These are phyloP conservation scores for Aromia moschata DNA, from an alignment of 2,888 invertebrate species.

Conservation along the genomic window DNA sequence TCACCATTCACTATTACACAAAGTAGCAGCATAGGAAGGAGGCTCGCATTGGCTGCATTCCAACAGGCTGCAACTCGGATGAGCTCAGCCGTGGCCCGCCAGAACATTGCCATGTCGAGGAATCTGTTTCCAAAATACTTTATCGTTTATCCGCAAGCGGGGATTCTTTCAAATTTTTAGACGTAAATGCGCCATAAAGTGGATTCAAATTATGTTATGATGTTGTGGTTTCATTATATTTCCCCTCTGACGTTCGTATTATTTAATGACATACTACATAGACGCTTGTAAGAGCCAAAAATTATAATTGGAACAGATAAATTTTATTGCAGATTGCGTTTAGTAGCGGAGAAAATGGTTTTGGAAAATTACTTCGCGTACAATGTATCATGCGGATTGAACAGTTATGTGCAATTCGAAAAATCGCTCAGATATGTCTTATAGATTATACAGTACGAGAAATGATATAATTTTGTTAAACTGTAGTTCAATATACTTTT, in stretches of 20 bases:
- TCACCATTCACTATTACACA: slow-evolving; percentile 49
- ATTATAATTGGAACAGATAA: slow-evolving; percentile 56
- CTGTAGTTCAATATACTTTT: no score
- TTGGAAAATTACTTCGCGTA: slow-evolving; percentile 25
- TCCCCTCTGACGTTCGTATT: slow-evolving; percentile 38
- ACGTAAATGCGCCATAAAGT: slow-evolving; percentile 46
- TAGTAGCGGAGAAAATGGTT: slow-evolving; percentile 24
- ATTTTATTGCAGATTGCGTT: slow-evolving; percentile 38
- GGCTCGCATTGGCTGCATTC: slow-evolving; percentile 56
- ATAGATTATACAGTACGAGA: no score
- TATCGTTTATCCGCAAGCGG: slow-evolving; percentile 42
- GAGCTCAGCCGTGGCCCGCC: slow-evolving; percentile 41
- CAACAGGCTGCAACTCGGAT: slow-evolving; percentile 56
- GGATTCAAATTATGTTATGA: slow-evolving; percentile 50
- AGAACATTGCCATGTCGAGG: slow-evolving; percentile 29
- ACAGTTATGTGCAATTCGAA: slow-evolving; percentile 1
- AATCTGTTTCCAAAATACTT: slow-evolving; percentile 42
- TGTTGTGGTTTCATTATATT: slow-evolving; percentile 50
- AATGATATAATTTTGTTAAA: no score
- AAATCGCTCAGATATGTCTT: neutral
- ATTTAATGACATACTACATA: slow-evolving; percentile 49
- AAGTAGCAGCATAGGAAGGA: slow-evolving; percentile 47
- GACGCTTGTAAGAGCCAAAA: slow-evolving; percentile 53
- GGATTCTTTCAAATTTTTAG: slow-evolving; percentile 41
- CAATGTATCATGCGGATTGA: slow-evolving; percentile 5